Evolutionary conservation across 2,888 invertebrate species (phyloP).

Genomic region (Lagria hirta): DNA sequence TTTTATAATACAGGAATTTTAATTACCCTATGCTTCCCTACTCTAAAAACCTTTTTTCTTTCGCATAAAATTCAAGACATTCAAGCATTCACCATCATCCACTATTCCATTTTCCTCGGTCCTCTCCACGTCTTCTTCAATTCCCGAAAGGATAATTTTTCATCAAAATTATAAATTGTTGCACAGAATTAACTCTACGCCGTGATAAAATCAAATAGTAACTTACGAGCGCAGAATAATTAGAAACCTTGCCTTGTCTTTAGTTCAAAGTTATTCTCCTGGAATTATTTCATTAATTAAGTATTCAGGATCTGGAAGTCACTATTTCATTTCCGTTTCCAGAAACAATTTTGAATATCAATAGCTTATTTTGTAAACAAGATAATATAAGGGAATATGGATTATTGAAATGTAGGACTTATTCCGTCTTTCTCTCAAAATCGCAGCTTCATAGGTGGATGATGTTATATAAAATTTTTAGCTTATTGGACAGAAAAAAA

Average conservation of each 20-base stretch:
- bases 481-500: too few relatives aligned
- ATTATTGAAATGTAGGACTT: slow-evolving; percentile 3
- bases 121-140: slow-evolving; percentile 21
- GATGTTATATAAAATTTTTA: too few relatives aligned
- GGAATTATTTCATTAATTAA: slow-evolving; percentile 49
- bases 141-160: slow-evolving; percentile 45
- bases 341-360: slow-evolving; percentile 11
- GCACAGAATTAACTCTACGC: slow-evolving; percentile 44
- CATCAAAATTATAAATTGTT: slow-evolving; percentile 49
- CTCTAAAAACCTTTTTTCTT: too few relatives aligned
- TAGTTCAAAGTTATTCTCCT: slow-evolving; percentile 43
- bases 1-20: too few relatives aligned
- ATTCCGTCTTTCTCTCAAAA: too few relatives aligned
- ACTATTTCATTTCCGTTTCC: slow-evolving; percentile 28
- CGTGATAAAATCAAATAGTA: slow-evolving; percentile 49
- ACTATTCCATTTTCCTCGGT: slow-evolving; percentile 6
- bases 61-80: too few relatives aligned
- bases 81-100: too few relatives aligned
- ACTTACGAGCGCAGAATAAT: slow-evolving; percentile 49
- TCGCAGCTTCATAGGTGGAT: too few relatives aligned
- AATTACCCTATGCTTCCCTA: too few relatives aligned
- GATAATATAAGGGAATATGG: background rate
- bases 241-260: slow-evolving; percentile 41
- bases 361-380: background rate
- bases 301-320: slow-evolving; percentile 40